Percentiles rank a stretch among this genome's conserved stretches.
Evolutionary conservation across 2,888 invertebrate genomes (phyloP).

Genomic region (Rhimphoctona megacephalus): DNA sequence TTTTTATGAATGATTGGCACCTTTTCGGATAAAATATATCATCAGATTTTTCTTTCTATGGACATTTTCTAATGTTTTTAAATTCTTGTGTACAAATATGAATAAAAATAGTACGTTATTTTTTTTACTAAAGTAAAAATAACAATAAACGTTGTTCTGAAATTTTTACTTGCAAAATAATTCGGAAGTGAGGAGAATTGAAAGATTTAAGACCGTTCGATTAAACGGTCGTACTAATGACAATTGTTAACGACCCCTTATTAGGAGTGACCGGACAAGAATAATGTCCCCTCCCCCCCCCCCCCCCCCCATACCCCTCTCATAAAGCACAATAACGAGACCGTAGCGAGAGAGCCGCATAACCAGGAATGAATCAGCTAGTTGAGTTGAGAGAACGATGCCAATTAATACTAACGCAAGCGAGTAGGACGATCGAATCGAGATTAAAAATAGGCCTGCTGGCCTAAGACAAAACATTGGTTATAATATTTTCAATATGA

Average conservation of each 20-base stretch:
- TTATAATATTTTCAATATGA: background rate
- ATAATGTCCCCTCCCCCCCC: slow-evolving; percentile 42
- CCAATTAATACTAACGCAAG: slow-evolving; percentile 58
- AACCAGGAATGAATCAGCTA: slow-evolving; percentile 48
- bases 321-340: slow-evolving; percentile 50
- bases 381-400: slow-evolving; percentile 45
- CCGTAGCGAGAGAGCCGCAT: slow-evolving; percentile 10
- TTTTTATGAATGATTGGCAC: no score
- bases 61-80: background rate
- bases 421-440: slow-evolving; percentile 31
- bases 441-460: background rate
- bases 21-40: background rate
- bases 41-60: background rate
- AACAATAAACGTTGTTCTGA: background rate
- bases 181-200: slow-evolving; percentile 2
- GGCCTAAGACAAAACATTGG: background rate
- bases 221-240: slow-evolving; percentile 52
- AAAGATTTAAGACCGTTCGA: slow-evolving; percentile 29
- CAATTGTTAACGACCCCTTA: slow-evolving; percentile 52
- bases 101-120: background rate
- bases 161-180: slow-evolving; percentile 41
- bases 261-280: slow-evolving; percentile 48
- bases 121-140: background rate
- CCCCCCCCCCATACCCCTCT: slow-evolving; percentile 8
- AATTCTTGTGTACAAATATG: background rate